These are phyloP conservation scores for Trichonephila clavipes DNA, from an alignment of 1,140 invertebrate genomes.

Conservation along the genomic window DNA sequence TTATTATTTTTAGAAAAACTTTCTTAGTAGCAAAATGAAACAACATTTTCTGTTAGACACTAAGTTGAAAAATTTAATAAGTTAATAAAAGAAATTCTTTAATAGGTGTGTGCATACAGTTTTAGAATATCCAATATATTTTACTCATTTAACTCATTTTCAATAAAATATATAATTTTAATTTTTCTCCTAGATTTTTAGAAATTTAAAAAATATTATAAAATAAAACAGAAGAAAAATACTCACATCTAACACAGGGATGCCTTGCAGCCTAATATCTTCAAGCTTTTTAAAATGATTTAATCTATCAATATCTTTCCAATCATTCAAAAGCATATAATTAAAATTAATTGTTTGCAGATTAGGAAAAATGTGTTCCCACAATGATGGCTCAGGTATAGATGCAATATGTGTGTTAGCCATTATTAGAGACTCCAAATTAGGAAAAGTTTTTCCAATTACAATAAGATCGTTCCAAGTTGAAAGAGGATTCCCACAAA, in stretches of 20 bases:
- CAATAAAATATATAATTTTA: too few species aligned
- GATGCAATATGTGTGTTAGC: conserved; percentile 91
- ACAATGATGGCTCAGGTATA: conserved; percentile 80
- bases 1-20: too few species aligned
- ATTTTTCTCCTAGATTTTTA: too few species aligned
- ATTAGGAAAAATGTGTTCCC: conserved; percentile 83
- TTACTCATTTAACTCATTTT: too few species aligned
- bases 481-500: conserved; percentile 86
- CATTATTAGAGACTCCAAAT: conserved; percentile 89
- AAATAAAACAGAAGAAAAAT: conserved; percentile 39
- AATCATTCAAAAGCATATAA: conserved; percentile 89
- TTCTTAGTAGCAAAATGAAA: too few species aligned
- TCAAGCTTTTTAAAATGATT: conserved; percentile 90
- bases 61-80: too few species aligned
- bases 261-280: conserved; percentile 88
- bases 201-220: too few species aligned
- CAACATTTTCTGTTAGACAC: too few species aligned
- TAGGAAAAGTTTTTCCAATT: conserved; percentile 89
- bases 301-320: conserved; percentile 93
- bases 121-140: too few species aligned
- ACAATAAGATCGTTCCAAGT: conserved; percentile 91
- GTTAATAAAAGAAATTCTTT: too few species aligned
- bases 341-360: conserved; percentile 91
- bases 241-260: conserved; percentile 84
- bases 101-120: too few species aligned